Percentiles rank a stretch among this genome's conserved stretches.
Evolutionary conservation across 1,140 invertebrate species (phyloP).

Genomic region (Conus betulinus): DNA sequence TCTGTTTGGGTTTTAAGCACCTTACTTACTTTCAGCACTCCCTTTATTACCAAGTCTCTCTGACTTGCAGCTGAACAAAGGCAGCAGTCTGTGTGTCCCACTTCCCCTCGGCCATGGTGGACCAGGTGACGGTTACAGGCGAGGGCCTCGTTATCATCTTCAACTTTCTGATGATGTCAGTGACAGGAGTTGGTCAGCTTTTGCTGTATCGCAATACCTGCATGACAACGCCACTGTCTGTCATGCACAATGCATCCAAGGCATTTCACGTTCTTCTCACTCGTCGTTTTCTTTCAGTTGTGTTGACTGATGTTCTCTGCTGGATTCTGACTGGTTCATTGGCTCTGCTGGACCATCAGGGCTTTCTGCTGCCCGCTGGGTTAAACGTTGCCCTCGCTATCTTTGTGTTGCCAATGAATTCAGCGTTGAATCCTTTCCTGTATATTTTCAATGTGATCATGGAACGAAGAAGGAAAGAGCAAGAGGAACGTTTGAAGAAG

Average conservation of each 20-base stretch:
- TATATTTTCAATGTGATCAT: neutral
- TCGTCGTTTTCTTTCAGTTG: slow-evolving; percentile 17
- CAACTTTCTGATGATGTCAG: no score
- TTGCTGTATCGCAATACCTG: no score
- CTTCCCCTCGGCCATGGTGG: slow-evolving; percentile 36
- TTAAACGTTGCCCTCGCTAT: neutral
- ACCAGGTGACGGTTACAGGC: neutral
- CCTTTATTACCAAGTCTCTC: slow-evolving; percentile 15
- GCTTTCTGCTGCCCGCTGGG: neutral
- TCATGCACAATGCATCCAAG: slow-evolving; percentile 21
- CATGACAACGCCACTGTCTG: slow-evolving; percentile 38
- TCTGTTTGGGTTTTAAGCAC: slow-evolving; percentile 40
- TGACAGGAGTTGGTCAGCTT: no score
- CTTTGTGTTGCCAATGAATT: neutral
- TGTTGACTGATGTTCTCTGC: slow-evolving; percentile 39
- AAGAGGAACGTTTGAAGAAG: neutral
- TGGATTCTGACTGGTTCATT: slow-evolving; percentile 42
- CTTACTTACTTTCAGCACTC: slow-evolving; percentile 30
- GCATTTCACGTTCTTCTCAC: slow-evolving; percentile 33
- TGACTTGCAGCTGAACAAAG: neutral
- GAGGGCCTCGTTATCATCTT: no score
- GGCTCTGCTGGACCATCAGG: neutral
- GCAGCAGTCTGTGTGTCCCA: neutral
- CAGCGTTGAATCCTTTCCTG: neutral
- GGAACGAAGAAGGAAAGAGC: neutral